These are phyloP conservation scores for Asarcornis scutulata DNA, from an alignment of 2,113 vertebrate genomes.

Conservation along the genomic window DNA sequence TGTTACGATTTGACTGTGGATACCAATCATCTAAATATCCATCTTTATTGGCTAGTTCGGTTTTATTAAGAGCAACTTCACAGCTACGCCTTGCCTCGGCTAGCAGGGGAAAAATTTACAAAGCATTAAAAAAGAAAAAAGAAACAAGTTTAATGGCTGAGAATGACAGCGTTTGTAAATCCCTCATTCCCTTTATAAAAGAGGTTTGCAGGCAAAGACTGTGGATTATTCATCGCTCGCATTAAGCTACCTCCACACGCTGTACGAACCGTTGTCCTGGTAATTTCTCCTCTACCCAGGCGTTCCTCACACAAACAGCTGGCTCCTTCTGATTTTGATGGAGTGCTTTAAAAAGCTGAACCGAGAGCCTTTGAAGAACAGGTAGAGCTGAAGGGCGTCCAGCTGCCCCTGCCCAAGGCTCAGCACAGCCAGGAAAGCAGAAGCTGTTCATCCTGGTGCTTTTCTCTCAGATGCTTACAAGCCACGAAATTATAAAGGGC, in stretches of 20 bases:
- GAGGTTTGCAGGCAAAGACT: not conserved
- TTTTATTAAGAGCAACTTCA: not conserved
- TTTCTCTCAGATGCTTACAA: not conserved
- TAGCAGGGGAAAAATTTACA: not conserved
- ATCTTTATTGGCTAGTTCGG: not conserved
- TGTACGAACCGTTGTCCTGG: not conserved
- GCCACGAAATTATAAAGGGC: conserved; percentile 14
- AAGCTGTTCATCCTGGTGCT: not conserved
- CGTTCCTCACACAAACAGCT: not conserved
- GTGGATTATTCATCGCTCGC: not conserved
- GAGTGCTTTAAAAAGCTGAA: not conserved
- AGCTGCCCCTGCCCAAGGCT: conserved; percentile 16
- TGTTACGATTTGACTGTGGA: not conserved
- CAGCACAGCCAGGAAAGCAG: not conserved
- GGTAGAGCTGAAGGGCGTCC: conserved; percentile 19
- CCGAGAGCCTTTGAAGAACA: not conserved
- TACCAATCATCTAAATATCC: not conserved
- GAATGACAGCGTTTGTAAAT: not conserved
- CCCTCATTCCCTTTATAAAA: not conserved
- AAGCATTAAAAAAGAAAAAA: not conserved
- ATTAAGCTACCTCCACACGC: not conserved
- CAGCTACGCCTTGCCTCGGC: not conserved
- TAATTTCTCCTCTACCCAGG: not conserved
- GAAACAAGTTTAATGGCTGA: not conserved
- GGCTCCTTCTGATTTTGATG: not conserved